Percentiles rank a stretch among this genome's conserved stretches.
These are phyloP conservation scores for Danio rerio DNA, from an alignment of 2,113 vertebrate genomes.

Conservation along the genomic window DNA sequence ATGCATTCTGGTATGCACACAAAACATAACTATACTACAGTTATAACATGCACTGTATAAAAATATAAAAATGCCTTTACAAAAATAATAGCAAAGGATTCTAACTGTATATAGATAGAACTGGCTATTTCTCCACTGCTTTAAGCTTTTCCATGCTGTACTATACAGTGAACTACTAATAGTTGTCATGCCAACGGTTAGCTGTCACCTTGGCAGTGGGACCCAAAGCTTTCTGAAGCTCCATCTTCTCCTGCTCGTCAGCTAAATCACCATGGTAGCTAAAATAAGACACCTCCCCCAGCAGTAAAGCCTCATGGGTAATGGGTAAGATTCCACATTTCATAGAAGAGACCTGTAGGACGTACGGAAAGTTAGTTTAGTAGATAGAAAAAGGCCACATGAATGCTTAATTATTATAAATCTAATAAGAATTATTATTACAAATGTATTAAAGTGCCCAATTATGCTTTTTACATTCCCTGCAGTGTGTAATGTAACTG, in stretches of 20 bases:
- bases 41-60: background rate
- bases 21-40: background rate
- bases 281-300: conserved; percentile 91
- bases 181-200: conserved; percentile 28
- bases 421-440: too few relatives aligned
- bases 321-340: conserved; percentile 96
- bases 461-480: too few relatives aligned
- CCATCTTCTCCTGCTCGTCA: conserved; percentile 90
- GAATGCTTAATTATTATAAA: too few relatives aligned
- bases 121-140: background rate
- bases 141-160: background rate
- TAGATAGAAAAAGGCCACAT: too few relatives aligned
- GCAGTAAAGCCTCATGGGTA: conserved; percentile 94
- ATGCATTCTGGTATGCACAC: background rate
- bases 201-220: conserved; percentile 90
- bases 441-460: too few relatives aligned
- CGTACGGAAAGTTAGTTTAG: conserved; percentile 73
- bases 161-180: background rate
- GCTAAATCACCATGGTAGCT: conserved; percentile 91
- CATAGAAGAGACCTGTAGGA: conserved; percentile 93
- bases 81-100: too few relatives aligned
- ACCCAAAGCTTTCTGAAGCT: conserved; percentile 93
- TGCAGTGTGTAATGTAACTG: too few relatives aligned
- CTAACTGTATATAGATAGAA: background rate
- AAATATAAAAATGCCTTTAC: background rate